Evolutionary conservation across 1,140 invertebrate species (phyloP), one percentile per base, ranked within the genome.

Genomic region (Drosophila nasuta): DNA sequence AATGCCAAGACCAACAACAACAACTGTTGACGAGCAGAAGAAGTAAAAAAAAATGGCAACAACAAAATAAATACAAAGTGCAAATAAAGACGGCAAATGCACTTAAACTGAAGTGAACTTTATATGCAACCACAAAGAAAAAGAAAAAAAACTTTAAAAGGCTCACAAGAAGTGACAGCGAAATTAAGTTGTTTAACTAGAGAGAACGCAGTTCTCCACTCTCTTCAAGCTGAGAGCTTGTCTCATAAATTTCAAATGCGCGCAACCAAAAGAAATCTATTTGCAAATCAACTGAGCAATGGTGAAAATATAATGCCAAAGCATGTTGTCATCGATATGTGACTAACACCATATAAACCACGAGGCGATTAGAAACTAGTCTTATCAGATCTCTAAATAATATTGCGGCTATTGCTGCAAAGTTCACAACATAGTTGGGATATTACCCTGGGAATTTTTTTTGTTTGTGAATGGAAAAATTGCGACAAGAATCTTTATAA

Each of bases 71-170:
- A 88, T 75, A 78, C 67, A 79, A 83, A 81, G 78, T 85, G 85
- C 85, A 89, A 89, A 89, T 81, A 89, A 89, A 89, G 78, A 85
- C 76, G 70, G 65, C 72, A 87, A 88, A 89, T 88, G 85, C 85
- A 85, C 85, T 88, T 89, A 88, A 88, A 88, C 85, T 76, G 66
- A 70, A 89, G 85, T 87, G 77, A 87, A 87, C 83, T 87, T 69
- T 78, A 17, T 46, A 72, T 56, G 68, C 57, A 56, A 33, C 20
- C 30, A 15, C 45, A 66, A 71, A 52, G 15, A 46, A n/a, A 6
- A 1, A 7, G 17, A 13, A 7, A 45, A 30, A 48, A 30, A 54
- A 33, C 13, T 62, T 54, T 57, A 60, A 69, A 74, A 62, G 56
- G 65, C 65, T 69, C 65, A 46, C 6, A 33, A 60, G 56, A 56